Conservation (phyloP, 2,113 vertebrate species). For the Polypterus senegalus region DNA sequence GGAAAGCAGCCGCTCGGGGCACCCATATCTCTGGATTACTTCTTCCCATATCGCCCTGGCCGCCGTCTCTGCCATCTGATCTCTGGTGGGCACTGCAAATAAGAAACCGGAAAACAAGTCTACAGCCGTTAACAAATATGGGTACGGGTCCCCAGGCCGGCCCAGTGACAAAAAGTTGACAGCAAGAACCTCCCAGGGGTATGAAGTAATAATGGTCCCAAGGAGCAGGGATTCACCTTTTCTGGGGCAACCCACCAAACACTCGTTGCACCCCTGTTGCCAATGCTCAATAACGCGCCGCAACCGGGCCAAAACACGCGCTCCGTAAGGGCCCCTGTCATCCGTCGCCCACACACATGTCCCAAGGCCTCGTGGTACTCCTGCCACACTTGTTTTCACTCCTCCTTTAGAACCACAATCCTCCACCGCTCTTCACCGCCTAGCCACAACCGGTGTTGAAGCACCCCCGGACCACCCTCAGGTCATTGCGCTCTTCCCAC, state of each 20-base stretch:
- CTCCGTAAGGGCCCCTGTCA: too few species aligned
- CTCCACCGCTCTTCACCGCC: background rate
- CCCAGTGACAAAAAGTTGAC: background rate
- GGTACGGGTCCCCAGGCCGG: background rate
- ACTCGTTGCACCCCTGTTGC: background rate
- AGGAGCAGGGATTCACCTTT: background rate
- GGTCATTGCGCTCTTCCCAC: background rate
- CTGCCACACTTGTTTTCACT: background rate
- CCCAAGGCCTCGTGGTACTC: background rate
- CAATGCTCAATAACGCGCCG: background rate
- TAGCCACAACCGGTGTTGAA: background rate
- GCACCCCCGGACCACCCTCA: background rate
- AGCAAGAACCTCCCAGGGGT: background rate
- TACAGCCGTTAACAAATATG: background rate
- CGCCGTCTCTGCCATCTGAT: background rate
- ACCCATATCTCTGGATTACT: background rate
- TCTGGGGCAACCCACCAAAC: background rate
- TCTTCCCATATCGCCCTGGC: background rate
- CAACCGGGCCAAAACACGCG: background rate
- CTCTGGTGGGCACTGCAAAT: background rate
- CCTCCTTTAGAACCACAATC: background rate
- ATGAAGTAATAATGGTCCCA: background rate
- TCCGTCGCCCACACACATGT: background rate
- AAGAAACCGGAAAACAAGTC: constrained; percentile 1
- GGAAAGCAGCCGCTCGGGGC: constrained; percentile 2